Conservation (phyloP, 2,797 vertebrate genomes). For the Columba guinea region DNA sequence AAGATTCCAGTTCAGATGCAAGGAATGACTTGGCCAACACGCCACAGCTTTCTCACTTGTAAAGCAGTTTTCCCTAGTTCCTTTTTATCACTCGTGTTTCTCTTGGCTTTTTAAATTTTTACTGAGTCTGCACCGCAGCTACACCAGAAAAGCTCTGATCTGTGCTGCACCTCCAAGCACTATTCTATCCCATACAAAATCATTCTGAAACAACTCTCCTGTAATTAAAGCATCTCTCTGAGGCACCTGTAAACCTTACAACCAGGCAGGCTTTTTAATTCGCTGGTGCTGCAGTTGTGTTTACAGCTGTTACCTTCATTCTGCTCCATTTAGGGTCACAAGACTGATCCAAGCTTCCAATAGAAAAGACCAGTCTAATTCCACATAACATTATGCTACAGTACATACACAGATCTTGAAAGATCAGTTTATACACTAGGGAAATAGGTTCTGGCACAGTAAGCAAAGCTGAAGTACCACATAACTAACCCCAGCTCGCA, state of each 20-base stretch:
- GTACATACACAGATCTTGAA: neutral
- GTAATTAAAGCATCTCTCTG: conserved; percentile 14
- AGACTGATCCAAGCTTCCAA: neutral
- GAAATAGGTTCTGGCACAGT: neutral
- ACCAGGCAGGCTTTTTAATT: neutral
- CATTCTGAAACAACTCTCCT: neutral
- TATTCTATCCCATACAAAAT: neutral
- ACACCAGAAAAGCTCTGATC: neutral
- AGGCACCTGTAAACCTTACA: neutral
- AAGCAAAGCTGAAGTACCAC: neutral
- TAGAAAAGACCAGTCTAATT: neutral
- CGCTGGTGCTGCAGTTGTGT: neutral
- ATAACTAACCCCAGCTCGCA: neutral
- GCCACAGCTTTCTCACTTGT: neutral
- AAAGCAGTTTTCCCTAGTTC: neutral
- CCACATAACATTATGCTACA: neutral
- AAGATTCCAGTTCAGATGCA: neutral
- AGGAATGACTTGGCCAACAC: neutral
- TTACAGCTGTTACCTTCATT: neutral
- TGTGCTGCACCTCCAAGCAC: neutral
- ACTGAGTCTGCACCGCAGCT: neutral
- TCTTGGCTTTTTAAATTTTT: conserved; percentile 28
- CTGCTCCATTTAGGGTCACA: neutral
- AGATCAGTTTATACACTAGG: neutral
- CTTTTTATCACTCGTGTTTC: neutral